Evolutionary conservation across 2,797 vertebrate genomes (phyloP).

Genomic region (Neopelma chrysocephalum): DNA sequence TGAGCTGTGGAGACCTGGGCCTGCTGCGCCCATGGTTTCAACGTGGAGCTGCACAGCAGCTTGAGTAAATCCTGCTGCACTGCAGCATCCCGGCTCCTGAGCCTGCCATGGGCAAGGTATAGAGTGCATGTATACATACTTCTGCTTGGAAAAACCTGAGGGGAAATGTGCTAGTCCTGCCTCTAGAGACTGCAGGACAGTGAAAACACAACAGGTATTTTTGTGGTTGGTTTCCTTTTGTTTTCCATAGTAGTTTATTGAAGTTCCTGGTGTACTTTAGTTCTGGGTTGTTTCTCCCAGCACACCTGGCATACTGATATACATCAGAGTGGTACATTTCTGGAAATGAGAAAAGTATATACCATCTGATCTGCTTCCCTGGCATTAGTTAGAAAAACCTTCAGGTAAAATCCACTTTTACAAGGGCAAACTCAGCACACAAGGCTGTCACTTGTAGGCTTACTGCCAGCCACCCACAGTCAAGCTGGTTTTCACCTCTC

Average conservation of each 20-base stretch:
- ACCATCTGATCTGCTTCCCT: background rate
- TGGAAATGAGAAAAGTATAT: background rate
- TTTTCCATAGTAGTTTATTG: background rate
- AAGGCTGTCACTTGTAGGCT: background rate
- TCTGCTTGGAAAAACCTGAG: background rate
- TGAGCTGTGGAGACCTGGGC: fast-evolving
- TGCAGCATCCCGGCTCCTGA: fast-evolving
- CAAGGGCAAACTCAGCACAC: background rate
- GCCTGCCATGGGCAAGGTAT: background rate
- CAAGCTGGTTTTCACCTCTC: background rate
- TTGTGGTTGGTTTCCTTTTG: background rate
- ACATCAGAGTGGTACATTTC: background rate
- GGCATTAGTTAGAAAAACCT: background rate
- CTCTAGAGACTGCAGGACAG: background rate
- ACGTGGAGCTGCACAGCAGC: fast-evolving
- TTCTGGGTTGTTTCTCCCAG: background rate
- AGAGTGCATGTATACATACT: fast-evolving
- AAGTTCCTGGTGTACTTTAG: background rate
- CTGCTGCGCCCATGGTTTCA: background rate
- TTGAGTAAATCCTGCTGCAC: fast-evolving
- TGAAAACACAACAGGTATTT: background rate
- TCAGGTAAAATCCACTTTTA: background rate
- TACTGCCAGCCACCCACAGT: background rate
- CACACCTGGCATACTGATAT: background rate
- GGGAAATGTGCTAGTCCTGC: background rate